Percentiles rank a stretch among this genome's conserved stretches.
These are phyloP conservation scores for Megalonaias nervosa DNA, from an alignment of 1,140 invertebrate genomes.

Conservation along the genomic window DNA sequence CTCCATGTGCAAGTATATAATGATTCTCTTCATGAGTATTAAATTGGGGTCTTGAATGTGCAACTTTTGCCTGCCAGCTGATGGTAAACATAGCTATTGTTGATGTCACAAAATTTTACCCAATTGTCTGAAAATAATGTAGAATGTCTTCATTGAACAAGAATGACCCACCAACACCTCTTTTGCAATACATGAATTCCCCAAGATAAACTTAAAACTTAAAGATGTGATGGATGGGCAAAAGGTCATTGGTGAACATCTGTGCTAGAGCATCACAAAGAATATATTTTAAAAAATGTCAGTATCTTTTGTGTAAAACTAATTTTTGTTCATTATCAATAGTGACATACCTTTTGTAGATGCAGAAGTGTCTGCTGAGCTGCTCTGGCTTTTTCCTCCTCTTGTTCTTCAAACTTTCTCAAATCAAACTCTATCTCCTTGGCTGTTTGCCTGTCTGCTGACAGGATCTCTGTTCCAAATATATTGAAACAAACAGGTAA, in stretches of 20 bases:
- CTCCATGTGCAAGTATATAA: too few relatives aligned
- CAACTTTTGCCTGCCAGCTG: too few relatives aligned
- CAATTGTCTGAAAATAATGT: too few relatives aligned
- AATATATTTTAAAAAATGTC: background rate
- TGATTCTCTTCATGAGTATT: too few relatives aligned
- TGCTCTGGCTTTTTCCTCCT: conserved; percentile 28
- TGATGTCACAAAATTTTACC: too few relatives aligned
- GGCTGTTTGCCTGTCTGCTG: conserved; percentile 72
- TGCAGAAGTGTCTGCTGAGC: background rate
- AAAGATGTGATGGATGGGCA: background rate
- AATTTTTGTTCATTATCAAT: background rate
- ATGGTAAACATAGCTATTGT: too few relatives aligned
- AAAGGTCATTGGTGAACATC: background rate
- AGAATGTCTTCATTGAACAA: too few relatives aligned
- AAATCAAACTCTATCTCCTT: conserved; percentile 74
- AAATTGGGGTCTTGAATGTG: too few relatives aligned
- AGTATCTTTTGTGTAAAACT: background rate
- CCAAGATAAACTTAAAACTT: background rate
- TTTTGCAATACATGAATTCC: background rate
- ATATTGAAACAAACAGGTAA: background rate
- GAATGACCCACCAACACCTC: too few relatives aligned
- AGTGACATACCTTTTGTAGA: background rate
- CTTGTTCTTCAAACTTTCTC: conserved; percentile 67
- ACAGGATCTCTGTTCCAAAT: conserved; percentile 68
- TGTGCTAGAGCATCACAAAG: background rate